Evolutionary conservation across 2,797 vertebrate species (phyloP).

Genomic region (Salarias fasciatus): DNA sequence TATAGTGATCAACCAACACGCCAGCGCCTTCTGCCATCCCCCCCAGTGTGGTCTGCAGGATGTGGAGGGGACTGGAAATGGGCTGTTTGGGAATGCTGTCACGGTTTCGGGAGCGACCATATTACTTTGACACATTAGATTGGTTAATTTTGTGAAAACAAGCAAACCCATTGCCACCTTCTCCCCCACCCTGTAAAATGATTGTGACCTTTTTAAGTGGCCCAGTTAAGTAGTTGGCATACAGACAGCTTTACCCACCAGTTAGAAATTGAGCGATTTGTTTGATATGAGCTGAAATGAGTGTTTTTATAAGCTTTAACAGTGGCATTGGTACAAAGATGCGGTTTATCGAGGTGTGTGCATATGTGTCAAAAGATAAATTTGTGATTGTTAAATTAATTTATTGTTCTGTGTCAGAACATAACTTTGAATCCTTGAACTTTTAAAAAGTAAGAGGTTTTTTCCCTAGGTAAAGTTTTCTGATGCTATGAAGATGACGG

Average conservation of each 20-base stretch:
- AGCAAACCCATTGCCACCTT: conserved; percentile 28
- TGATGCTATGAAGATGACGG: conserved; percentile 61
- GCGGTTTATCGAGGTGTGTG: conserved; percentile 52
- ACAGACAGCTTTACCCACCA: conserved; percentile 82
- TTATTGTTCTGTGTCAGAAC: conserved; percentile 90
- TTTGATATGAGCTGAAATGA: conserved; percentile 57
- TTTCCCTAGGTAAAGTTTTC: conserved; percentile 65
- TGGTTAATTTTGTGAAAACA: conserved; percentile 45
- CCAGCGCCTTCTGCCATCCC: conserved; percentile 67
- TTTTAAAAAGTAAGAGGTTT: conserved; percentile 77
- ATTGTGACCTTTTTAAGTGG: conserved; percentile 34
- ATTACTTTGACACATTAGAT: conserved; percentile 53
- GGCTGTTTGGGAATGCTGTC: conserved; percentile 68
- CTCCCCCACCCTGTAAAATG: conserved; percentile 1
- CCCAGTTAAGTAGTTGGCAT: conserved; percentile 48
- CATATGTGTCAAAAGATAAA: conserved; percentile 71
- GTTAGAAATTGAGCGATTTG: conserved; percentile 37
- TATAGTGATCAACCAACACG: conserved; percentile 79
- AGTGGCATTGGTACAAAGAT: conserved; percentile 55
- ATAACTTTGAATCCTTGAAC: conserved; percentile 77
- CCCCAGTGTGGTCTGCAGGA: conserved; percentile 64
- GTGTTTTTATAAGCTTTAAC: conserved; percentile 74
- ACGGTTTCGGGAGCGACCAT: conserved; percentile 56
- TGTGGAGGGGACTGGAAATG: conserved; percentile 62
- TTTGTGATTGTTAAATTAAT: conserved; percentile 72